Conservation (phyloP, 1,140 invertebrate genomes). For the Leptinotarsa lineolata region DNA sequence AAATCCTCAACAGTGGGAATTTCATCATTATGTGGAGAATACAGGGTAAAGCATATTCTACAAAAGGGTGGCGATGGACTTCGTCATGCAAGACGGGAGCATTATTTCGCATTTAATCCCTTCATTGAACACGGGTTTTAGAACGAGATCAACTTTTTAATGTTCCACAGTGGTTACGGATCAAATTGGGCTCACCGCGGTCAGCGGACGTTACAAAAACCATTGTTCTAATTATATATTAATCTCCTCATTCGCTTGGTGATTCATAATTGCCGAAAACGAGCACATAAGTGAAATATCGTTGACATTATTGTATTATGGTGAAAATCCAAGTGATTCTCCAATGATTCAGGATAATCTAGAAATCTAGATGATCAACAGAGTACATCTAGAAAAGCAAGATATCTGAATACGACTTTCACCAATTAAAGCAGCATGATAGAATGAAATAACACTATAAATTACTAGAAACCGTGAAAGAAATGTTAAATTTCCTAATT, state of each 20-base stretch:
- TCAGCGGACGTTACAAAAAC: background rate
- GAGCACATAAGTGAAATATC: too few species aligned
- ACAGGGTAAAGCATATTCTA: background rate
- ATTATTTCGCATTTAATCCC: slow-evolving; percentile 8
- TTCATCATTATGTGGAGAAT: background rate
- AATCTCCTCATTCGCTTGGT: background rate
- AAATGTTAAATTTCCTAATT: too few species aligned
- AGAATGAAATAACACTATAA: too few species aligned
- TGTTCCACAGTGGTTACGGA: slow-evolving; percentile 1
- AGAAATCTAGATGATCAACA: too few species aligned
- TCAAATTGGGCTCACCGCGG: slow-evolving; percentile 1
- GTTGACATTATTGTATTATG: too few species aligned
- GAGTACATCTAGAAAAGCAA: too few species aligned
- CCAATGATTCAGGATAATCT: too few species aligned
- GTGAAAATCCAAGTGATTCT: too few species aligned
- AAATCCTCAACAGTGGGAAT: background rate
- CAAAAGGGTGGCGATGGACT: background rate
- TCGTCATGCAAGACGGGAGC: background rate
- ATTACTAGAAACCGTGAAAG: too few species aligned
- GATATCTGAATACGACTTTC: too few species aligned
- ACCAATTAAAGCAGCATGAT: too few species aligned
- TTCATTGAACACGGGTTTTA: background rate
- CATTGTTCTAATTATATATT: background rate
- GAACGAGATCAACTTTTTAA: slow-evolving; percentile 3
- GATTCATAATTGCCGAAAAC: background rate